These are phyloP conservation scores for Grallaria varia DNA, from an alignment of 2,113 vertebrate genomes.

Conservation along the genomic window DNA sequence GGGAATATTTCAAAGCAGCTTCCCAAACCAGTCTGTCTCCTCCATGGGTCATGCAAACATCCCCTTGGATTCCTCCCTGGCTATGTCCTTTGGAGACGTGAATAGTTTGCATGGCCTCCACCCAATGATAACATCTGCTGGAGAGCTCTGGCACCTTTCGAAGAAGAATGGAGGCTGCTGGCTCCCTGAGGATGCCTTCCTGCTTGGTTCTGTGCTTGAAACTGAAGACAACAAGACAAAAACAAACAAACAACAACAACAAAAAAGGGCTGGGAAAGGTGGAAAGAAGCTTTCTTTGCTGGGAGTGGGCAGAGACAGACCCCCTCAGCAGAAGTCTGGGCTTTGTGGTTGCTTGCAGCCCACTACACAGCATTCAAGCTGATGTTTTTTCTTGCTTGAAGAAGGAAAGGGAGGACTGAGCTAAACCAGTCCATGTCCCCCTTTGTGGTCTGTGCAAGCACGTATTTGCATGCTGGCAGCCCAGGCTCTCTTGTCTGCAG, in stretches of 20 bases:
- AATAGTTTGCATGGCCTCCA: background rate
- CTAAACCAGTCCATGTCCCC: background rate
- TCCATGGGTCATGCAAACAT: background rate
- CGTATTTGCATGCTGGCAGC: background rate
- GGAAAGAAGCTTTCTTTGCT: background rate
- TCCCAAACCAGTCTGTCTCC: background rate
- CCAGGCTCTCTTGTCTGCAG: background rate
- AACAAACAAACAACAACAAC: background rate
- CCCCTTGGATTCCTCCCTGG: background rate
- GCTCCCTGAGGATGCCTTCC: background rate
- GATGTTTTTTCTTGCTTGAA: background rate
- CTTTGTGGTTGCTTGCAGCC: background rate
- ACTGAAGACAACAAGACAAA: background rate
- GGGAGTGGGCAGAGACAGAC: background rate
- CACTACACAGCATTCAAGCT: background rate
- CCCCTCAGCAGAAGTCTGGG: background rate
- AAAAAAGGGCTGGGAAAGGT: background rate
- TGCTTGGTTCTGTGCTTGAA: background rate
- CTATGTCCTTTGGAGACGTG: background rate
- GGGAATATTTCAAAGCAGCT: background rate
- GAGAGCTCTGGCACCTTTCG: background rate
- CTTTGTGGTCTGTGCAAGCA: background rate
- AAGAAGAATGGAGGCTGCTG: background rate
- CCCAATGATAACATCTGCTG: background rate
- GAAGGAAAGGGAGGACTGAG: background rate